A percentile compares a stretch with the other conserved stretches of the same genome.
phyloP scores from a whole-genome alignment of 2,797 vertebrate species.

The Pygocentrus nattereri region DNA sequence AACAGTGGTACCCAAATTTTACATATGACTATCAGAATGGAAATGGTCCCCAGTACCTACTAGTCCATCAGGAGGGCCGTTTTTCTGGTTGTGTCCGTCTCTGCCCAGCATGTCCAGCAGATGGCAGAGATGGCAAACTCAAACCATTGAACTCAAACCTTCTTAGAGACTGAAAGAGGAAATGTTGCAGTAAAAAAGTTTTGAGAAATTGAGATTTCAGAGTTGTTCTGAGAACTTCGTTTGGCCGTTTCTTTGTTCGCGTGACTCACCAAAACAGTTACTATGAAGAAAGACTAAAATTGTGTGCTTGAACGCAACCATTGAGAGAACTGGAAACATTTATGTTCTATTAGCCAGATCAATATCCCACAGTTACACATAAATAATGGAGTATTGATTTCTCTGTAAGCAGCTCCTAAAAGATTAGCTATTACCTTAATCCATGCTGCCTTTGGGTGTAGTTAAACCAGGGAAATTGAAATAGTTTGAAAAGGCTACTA shows the following conservation, averaged over 20 bases:
- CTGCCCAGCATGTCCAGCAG: background rate
- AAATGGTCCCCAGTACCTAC: no score
- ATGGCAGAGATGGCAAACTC: background rate
- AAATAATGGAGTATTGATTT: constrained; percentile 3
- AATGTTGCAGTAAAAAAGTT: background rate
- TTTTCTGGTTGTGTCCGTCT: no score
- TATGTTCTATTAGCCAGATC: background rate
- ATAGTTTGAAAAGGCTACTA: background rate
- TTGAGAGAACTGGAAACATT: background rate
- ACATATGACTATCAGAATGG: no score
- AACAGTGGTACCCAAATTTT: no score
- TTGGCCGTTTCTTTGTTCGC: background rate
- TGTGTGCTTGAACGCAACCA: no score
- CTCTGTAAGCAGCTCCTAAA: constrained; percentile 12
- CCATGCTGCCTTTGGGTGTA: constrained; percentile 18
- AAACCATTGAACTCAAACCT: background rate
- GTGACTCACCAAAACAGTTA: background rate
- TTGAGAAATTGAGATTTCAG: background rate
- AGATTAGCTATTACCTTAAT: background rate
- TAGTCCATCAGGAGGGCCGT: no score
- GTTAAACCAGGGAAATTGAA: constrained; percentile 25
- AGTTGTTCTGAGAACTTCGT: background rate
- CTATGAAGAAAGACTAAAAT: background rate
- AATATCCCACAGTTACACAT: background rate
- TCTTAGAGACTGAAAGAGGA: background rate